Percentiles rank a stretch among this genome's conserved stretches.
These are phyloP conservation scores for Dallia pectoralis DNA, from an alignment of 2,797 vertebrate species.

Conservation along the genomic window DNA sequence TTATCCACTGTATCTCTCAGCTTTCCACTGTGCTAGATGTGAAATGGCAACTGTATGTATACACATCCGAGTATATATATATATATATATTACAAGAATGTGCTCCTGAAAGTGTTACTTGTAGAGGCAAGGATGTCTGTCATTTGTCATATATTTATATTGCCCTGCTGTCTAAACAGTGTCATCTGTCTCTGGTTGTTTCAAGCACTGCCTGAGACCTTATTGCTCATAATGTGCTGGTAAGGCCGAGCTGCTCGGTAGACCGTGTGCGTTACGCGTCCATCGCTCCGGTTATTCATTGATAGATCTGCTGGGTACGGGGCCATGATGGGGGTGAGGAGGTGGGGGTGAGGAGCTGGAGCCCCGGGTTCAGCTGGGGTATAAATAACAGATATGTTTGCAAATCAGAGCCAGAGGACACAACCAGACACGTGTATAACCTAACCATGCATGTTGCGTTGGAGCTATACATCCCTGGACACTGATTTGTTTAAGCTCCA, in stretches of 20 bases:
- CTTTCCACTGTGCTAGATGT: too few relatives aligned
- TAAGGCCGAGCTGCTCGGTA: conserved; percentile 38
- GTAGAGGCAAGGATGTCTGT: background rate
- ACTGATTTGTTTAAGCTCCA: background rate
- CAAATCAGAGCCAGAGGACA: conserved; percentile 21
- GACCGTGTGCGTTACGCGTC: conserved; percentile 58
- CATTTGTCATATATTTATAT: background rate
- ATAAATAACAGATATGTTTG: conserved; percentile 14
- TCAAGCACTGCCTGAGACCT: conserved; percentile 12
- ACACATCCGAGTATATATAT: too few relatives aligned
- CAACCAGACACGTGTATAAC: background rate
- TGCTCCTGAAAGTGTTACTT: background rate
- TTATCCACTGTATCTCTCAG: too few relatives aligned
- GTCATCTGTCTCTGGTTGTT: background rate
- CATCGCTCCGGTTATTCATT: conserved; percentile 75
- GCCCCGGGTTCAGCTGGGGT: conserved; percentile 53
- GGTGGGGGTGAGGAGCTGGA: conserved; percentile 32
- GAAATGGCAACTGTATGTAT: too few relatives aligned
- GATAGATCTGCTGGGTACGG: conserved; percentile 52
- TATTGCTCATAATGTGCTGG: conserved; percentile 33
- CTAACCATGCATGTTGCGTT: background rate
- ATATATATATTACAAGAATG: too few relatives aligned
- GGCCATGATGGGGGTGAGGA: too few relatives aligned
- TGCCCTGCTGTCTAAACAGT: background rate
- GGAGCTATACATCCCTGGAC: background rate